Evolutionary conservation across 2,113 vertebrate genomes (phyloP), one percentile per base, ranked within the genome.

Genomic region (Pedionomus torquatus): DNA sequence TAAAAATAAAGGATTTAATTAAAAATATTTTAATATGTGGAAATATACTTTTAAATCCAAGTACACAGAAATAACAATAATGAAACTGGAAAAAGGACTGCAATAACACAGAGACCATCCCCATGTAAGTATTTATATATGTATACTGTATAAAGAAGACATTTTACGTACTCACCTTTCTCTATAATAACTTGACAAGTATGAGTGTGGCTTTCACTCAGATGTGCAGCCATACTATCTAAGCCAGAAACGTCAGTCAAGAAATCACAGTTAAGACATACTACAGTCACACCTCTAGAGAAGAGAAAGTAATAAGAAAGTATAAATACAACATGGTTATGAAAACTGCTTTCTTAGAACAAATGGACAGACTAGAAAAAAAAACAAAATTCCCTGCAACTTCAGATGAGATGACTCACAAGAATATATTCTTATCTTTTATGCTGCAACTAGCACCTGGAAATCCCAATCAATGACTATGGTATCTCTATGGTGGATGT

Each of bases 211-310:
- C 96, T 98, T 90, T 98, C 98, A 87, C 97, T 98, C 95, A 99
- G 98, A 97, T 99, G 99, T 66, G 98, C 98, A 83, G 98, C 98
- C 99, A 99, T 99, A 48, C 98, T 98, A 97, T 99, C 99, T 70
- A 99, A 97, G 30, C 98, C 98, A 93, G 98, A 98, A 83, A 97
- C 98, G 58, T 98, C 98, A 71, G 98, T 95, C 63, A 99, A 97
- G 95, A 99, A 99, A 94, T 99, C 98, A 97, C 99, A 99, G 97
- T 98, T 99, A 90, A 99, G 98, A 98, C 99, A 99, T 88, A 99
- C 98, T 48, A 99, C 97, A 46, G 98, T 99, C 80, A 99, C 95
- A 96, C 98, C 99, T 98, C 99, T 99, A 88, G 18, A 66, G 79
- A 85, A 66, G 6, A 69, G 55, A 97, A 39, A 75, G 78, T 71